Conservation (phyloP, 1,140 invertebrate genomes). For the Drosophila ambigua region DNA sequence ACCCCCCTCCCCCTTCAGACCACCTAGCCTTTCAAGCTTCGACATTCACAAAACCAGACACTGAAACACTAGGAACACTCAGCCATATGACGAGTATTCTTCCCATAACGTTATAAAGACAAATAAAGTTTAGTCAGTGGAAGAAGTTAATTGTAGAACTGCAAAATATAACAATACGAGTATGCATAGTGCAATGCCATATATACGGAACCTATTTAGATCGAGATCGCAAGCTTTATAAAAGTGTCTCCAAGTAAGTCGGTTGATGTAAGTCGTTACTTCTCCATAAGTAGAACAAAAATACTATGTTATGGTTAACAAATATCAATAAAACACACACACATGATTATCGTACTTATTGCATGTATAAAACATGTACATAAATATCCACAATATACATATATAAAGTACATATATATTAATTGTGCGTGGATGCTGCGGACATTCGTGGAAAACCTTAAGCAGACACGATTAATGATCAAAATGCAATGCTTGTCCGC, state of each 20-base stretch:
- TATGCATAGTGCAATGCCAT: constrained; percentile 47
- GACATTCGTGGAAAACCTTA: no score
- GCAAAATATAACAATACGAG: constrained; percentile 28
- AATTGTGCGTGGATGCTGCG: no score
- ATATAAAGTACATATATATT: not conserved
- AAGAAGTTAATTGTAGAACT: constrained; percentile 17
- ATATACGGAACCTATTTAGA: constrained; percentile 32
- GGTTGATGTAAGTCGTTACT: constrained; percentile 42
- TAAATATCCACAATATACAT: not conserved
- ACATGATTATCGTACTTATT: constrained; percentile 23
- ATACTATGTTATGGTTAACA: constrained; percentile 36
- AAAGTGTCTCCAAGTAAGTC: constrained; percentile 37
- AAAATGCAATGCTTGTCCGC: no score
- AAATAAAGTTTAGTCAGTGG: constrained; percentile 36
- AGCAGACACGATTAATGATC: no score
- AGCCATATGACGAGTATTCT: constrained; percentile 14
- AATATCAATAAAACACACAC: constrained; percentile 17
- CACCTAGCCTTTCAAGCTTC: constrained; percentile 7
- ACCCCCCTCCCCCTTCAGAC: constrained; percentile 2
- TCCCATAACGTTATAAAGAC: constrained; percentile 54
- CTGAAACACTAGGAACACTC: not conserved
- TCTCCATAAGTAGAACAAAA: constrained; percentile 37
- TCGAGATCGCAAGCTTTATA: constrained; percentile 47
- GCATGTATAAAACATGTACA: constrained; percentile 8
- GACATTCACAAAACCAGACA: constrained; percentile 11